Percentiles rank a stretch among this genome's conserved stretches.
phyloP scores from a whole-genome alignment of 1,140 invertebrate species.

The Eubasilissa regina region DNA sequence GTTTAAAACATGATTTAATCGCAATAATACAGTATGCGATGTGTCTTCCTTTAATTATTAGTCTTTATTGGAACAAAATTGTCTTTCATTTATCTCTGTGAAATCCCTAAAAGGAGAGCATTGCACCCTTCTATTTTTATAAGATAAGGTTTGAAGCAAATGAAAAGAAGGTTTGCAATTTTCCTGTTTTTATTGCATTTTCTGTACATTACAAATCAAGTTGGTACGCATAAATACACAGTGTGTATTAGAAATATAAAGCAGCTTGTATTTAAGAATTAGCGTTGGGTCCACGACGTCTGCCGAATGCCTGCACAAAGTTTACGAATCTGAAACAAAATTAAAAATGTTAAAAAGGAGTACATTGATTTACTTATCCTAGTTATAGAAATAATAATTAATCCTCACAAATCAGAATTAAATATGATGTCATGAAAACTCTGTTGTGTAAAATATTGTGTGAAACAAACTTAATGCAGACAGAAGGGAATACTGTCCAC shows the following conservation, averaged over 20 bases:
- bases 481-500: conserved; percentile 44
- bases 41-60: conserved; percentile 34
- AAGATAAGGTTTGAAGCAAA: not conserved
- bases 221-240: conserved; percentile 10
- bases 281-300: conserved; percentile 97
- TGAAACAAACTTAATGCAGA: conserved; percentile 43
- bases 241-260: conserved; percentile 26
- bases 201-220: conserved; percentile 55
- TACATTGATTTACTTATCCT: too few species aligned
- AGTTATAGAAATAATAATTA: too few species aligned
- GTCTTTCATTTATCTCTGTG: not conserved
- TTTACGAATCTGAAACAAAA: conserved; percentile 86
- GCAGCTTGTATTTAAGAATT: conserved; percentile 78
- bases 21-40: conserved; percentile 20
- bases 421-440: not conserved
- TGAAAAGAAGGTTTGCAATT: conserved; percentile 16
- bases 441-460: conserved; percentile 7
- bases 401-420: not conserved
- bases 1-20: conserved; percentile 1
- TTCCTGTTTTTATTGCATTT: conserved; percentile 59
- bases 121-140: not conserved
- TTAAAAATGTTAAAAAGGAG: not conserved
- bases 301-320: conserved; percentile 94
- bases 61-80: conserved; percentile 21
- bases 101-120: not conserved